Base-by-base conservation (phyloP, 2,888 invertebrate species). In the Helobdella robusta region DNA sequence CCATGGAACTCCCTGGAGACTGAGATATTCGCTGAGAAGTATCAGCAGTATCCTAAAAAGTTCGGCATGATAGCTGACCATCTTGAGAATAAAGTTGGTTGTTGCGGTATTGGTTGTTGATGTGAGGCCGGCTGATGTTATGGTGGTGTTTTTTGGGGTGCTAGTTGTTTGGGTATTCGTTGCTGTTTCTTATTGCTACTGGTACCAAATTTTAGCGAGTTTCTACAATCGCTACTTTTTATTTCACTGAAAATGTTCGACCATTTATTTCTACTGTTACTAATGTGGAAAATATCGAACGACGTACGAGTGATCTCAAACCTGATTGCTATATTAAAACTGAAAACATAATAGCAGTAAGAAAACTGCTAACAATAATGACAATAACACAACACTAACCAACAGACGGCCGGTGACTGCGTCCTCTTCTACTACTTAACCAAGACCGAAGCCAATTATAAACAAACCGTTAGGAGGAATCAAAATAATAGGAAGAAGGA, bases 41-140 rank as follows among this genome's bases (percentile, higher is more conserved):
- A 50, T 50, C 62, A 62, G 28, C 62, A 50, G 62, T 62, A n/a
- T 25, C 62, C 62, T 23, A 62, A 62, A 50, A 62, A 62, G 62
- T 62, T 62, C 25, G 50, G 32, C n/a, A 20, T 62, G 44, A 62
- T 62, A 28, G 62, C 62, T 5, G 48, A 48, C 15, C 50, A 23
- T 35, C 62, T 62, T 23, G 62, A 62, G 32, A 62, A 62, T 23
- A 62, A 62, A 50, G 62, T 50, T 30, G 20, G 4, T 50, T 5
- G 34, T 20, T 60, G 32, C 15, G 6, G 11, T 20, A 8, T 50
- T 11, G n/a, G 44, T 40, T 40, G 44, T 40, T 40, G 44, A 40
- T 40, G 44, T 40, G 44, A n/a, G 11, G 11, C n/a, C n/a, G 11
- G 44, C 11, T n/a, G 44, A 40, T 40, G 44, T 40, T 40, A 40